Conservation (phyloP, 1,140 invertebrate species). For the Leptinotarsa texana region DNA sequence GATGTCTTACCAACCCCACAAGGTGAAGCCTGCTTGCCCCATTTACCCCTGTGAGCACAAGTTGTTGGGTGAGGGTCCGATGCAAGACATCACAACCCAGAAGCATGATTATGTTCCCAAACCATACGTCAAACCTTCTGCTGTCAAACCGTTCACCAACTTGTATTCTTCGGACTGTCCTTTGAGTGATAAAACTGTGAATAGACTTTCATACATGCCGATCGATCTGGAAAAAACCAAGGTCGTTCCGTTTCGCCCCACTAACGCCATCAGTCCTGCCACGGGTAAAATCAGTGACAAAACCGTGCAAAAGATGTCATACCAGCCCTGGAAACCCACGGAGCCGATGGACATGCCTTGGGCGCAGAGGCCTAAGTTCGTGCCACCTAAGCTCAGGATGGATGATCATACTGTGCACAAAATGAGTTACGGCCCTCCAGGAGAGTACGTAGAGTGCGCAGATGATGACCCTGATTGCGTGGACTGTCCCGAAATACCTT, state of each 20-base stretch:
- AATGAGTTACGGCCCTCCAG: slow-evolving; percentile 58
- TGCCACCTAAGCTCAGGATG: slow-evolving; percentile 54
- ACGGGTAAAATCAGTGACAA: slow-evolving; percentile 61
- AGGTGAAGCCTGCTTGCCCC: slow-evolving; percentile 51
- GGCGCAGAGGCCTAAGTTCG: slow-evolving; percentile 54
- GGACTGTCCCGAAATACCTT: slow-evolving; percentile 47
- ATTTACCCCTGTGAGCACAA: slow-evolving; percentile 54
- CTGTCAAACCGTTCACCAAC: slow-evolving; percentile 56
- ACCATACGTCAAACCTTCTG: slow-evolving; percentile 53
- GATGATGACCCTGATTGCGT: slow-evolving; percentile 51
- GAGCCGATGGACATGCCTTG: slow-evolving; percentile 56
- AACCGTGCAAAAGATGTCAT: slow-evolving; percentile 65
- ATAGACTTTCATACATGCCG: slow-evolving; percentile 60
- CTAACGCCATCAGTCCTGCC: slow-evolving; percentile 58
- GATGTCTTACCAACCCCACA: slow-evolving; percentile 62
- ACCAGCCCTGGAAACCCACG: slow-evolving; percentile 55
- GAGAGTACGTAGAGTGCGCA: slow-evolving; percentile 56
- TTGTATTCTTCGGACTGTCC: slow-evolving; percentile 55
- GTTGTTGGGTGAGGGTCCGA: slow-evolving; percentile 64
- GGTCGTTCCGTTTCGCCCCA: slow-evolving; percentile 55
- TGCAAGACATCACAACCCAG: slow-evolving; percentile 72
- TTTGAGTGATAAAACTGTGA: slow-evolving; percentile 58
- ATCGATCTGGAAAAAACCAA: slow-evolving; percentile 56
- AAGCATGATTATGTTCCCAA: slow-evolving; percentile 75
- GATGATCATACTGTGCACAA: slow-evolving; percentile 56